Percentiles rank a stretch among this genome's conserved stretches.
phyloP scores from a whole-genome alignment of 1,140 invertebrate genomes.

The Drosophila truncata region DNA sequence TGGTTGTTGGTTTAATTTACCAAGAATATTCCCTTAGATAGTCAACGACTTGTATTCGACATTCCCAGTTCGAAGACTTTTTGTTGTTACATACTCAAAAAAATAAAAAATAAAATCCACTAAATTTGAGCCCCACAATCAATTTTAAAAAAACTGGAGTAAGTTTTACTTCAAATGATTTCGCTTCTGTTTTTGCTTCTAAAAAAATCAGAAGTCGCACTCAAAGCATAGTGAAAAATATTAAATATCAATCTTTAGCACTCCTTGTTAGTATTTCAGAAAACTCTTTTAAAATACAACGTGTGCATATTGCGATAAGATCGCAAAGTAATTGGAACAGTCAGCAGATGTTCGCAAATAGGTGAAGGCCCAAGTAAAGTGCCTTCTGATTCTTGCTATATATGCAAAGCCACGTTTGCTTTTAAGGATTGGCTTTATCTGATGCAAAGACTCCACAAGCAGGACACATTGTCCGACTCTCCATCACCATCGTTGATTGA shows the following conservation, averaged over 20 bases:
- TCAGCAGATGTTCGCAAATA: neutral
- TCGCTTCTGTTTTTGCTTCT: too few relatives aligned
- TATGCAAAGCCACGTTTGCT: slow-evolving; percentile 2
- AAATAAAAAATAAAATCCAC: accelerated
- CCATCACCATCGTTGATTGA: slow-evolving; percentile 38
- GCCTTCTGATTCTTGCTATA: neutral
- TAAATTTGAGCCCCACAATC: neutral
- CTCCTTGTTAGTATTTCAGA: neutral
- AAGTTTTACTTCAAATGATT: too few relatives aligned
- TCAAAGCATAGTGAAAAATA: too few relatives aligned
- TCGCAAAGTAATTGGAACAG: neutral
- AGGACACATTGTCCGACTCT: slow-evolving; percentile 7
- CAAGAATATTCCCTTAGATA: neutral
- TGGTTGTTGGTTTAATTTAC: neutral
- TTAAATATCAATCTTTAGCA: neutral
- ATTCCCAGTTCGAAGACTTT: neutral
- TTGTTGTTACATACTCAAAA: neutral
- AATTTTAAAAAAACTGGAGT: too few relatives aligned
- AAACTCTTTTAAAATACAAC: neutral
- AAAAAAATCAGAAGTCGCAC: too few relatives aligned
- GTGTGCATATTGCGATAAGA: neutral
- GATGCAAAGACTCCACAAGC: slow-evolving; percentile 4
- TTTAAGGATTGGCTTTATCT: slow-evolving; percentile 6
- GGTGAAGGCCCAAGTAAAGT: neutral
- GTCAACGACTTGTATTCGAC: neutral